Evolutionary conservation across 2,888 invertebrate genomes (phyloP).

Genomic region (Habroteleia sp.): DNA sequence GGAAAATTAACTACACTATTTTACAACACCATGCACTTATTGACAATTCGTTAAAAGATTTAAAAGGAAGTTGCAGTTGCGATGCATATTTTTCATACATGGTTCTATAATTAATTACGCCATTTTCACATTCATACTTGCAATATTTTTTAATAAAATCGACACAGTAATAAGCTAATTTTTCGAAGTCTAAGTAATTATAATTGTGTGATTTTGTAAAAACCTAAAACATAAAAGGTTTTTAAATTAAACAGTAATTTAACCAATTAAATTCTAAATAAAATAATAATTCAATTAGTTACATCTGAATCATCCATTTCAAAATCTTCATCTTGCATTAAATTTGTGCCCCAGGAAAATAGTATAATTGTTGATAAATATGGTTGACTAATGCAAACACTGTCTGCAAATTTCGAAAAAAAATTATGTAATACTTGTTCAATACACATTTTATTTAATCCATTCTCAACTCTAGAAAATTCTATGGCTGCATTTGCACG

Average conservation of each 20-base stretch:
- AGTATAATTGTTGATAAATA: constrained; percentile 68
- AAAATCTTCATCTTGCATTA: constrained; percentile 70
- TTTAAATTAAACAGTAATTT: background rate
- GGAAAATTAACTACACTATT: too few relatives aligned
- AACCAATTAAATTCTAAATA: background rate
- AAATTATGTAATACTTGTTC: constrained; percentile 65
- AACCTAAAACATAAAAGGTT: constrained; percentile 40
- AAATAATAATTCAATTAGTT: constrained; percentile 39
- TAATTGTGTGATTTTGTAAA: constrained; percentile 54
- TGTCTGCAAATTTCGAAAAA: constrained; percentile 70
- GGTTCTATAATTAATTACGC: constrained; percentile 12
- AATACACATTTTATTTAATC: constrained; percentile 64
- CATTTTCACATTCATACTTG: constrained; percentile 9
- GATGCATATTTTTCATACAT: constrained; percentile 23
- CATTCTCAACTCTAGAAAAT: constrained; percentile 64
- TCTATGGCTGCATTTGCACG: constrained; percentile 68
- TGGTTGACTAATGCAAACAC: constrained; percentile 51
- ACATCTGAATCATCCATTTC: constrained; percentile 78
- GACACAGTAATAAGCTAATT: constrained; percentile 44
- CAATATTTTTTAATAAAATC: constrained; percentile 26
- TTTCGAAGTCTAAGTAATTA: constrained; percentile 50
- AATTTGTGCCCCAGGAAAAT: constrained; percentile 75
- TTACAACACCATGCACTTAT: too few relatives aligned
- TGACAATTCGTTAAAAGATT: constrained; percentile 39
- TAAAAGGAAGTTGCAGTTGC: constrained; percentile 24